These are phyloP conservation scores for Corella eumyota DNA, from an alignment of 23 tunicate genomes.

Conservation along the genomic window DNA sequence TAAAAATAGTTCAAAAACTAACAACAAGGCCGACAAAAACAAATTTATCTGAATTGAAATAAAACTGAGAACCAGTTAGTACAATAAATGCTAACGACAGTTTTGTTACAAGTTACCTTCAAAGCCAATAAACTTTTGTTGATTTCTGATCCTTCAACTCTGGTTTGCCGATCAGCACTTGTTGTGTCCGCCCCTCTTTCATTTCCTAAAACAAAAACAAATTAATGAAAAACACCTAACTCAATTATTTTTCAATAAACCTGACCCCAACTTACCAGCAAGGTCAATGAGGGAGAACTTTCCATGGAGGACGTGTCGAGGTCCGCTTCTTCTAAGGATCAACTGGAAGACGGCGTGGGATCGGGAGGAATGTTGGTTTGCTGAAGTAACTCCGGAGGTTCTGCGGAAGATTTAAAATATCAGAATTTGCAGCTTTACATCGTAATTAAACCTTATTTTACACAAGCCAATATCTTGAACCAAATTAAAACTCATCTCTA, in stretches of 20 bases:
- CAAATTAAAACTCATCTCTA: too few relatives aligned
- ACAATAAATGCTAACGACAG: neutral
- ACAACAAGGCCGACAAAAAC: neutral
- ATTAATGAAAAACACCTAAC: too few relatives aligned
- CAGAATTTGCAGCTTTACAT: too few relatives aligned
- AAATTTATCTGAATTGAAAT: neutral
- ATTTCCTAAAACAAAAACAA: constrained; percentile 36
- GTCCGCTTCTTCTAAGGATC: constrained; percentile 49
- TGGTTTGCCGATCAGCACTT: constrained; percentile 89
- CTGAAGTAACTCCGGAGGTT: constrained; percentile 93
- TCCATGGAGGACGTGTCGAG: constrained; percentile 60
- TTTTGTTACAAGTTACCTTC: constrained; percentile 31
- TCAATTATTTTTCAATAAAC: neutral
- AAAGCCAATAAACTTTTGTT: constrained; percentile 90
- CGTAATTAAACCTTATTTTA: too few relatives aligned
- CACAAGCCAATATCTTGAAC: too few relatives aligned
- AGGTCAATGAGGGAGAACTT: constrained; percentile 94
- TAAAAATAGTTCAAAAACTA: neutral
- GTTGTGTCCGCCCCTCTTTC: constrained; percentile 99
- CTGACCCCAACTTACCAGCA: constrained; percentile 37
- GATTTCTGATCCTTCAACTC: constrained; percentile 97
- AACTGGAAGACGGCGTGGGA: constrained; percentile 98
- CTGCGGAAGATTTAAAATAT: constrained; percentile 32
- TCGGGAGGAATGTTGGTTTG: constrained; percentile 89
- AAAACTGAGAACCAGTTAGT: neutral